These are phyloP conservation scores for Tetragonisca angustula DNA, from an alignment of 2,888 invertebrate species.

Conservation along the genomic window DNA sequence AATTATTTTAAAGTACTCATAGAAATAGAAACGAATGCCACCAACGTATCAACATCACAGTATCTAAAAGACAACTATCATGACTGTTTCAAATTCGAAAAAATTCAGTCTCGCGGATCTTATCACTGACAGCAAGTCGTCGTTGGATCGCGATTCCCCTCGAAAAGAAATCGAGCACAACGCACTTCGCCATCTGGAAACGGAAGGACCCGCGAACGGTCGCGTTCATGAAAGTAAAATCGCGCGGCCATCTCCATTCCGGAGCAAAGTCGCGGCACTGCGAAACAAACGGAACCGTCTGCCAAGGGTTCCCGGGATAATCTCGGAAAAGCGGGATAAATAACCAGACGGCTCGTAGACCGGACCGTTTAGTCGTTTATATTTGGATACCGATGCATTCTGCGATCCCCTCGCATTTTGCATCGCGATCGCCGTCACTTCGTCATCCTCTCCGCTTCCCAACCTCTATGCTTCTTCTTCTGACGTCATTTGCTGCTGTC, in stretches of 20 bases:
- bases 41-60: no score
- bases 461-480: background rate
- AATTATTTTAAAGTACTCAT: no score
- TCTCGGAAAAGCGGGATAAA: conserved; percentile 71
- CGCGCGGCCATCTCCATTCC: background rate
- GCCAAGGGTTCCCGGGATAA: conserved; percentile 62
- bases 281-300: conserved; percentile 49
- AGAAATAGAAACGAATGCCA: no score
- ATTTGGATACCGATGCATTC: conserved; percentile 65
- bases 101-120: no score
- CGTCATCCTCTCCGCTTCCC: background rate
- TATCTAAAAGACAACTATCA: no score
- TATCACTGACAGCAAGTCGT: background rate
- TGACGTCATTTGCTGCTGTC: background rate
- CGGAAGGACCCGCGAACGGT: no score
- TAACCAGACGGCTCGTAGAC: conserved; percentile 69
- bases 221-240: background rate
- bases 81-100: no score
- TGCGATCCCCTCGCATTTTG: conserved; percentile 25
- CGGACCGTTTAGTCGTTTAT: conserved; percentile 68
- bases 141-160: background rate
- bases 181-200: background rate
- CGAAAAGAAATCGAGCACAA: background rate
- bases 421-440: conserved; percentile 8
- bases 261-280: conserved; percentile 13